phyloP scores from a whole-genome alignment of 2,797 vertebrate genomes.

The Sciurus vulgaris region DNA sequence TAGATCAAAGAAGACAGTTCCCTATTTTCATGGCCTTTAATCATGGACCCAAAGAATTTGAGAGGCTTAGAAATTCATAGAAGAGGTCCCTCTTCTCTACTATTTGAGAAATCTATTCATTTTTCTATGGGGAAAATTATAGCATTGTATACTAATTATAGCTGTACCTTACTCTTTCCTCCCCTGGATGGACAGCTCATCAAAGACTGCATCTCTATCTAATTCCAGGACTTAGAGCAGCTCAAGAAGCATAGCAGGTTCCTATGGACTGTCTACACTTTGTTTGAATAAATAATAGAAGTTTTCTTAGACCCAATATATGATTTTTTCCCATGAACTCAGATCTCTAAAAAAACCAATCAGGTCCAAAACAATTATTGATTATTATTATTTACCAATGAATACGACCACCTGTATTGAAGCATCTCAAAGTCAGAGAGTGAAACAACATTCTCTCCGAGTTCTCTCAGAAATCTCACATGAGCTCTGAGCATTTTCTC shows the following conservation, averaged over 20 bases:
- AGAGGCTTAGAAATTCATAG: not conserved
- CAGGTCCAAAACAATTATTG: not conserved
- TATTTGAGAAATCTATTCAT: not conserved
- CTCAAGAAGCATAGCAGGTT: not conserved
- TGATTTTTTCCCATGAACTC: not conserved
- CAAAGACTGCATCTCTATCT: not conserved
- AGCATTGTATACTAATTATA: not conserved
- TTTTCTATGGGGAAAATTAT: not conserved
- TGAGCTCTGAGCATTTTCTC: not conserved
- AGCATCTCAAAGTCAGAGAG: not conserved
- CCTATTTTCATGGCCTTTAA: not conserved
- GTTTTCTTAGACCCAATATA: not conserved
- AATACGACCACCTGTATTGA: not conserved
- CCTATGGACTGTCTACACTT: not conserved
- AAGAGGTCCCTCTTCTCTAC: not conserved
- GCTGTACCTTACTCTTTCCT: not conserved
- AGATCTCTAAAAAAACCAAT: not conserved
- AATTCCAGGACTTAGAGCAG: rapidly evolving
- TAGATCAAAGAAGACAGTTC: not conserved
- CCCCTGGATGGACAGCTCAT: not conserved
- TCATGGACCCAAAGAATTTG: not conserved
- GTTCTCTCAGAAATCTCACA: not conserved
- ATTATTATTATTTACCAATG: not conserved
- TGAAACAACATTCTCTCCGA: not conserved
- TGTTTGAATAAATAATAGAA: not conserved